A percentile compares a stretch with the other conserved stretches of the same genome.
phyloP scores from a whole-genome alignment of 1,140 invertebrate species.

The Ditylenchus dipsaci region DNA sequence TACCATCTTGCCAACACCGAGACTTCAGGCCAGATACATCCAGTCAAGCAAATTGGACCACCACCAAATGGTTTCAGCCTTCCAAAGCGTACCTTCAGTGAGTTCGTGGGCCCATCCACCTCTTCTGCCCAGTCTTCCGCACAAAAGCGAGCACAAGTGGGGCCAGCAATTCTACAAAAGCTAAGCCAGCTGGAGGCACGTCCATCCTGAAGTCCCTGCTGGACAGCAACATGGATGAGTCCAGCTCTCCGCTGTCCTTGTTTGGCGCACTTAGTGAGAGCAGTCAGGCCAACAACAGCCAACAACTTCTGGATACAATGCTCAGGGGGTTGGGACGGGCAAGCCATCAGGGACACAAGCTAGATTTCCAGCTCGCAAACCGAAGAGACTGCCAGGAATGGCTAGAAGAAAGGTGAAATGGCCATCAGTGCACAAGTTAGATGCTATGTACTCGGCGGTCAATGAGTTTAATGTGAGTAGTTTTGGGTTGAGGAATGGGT shows the following conservation, averaged over 20 bases:
- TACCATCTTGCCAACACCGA: not conserved
- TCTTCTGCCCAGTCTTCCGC: not conserved
- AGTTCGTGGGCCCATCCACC: not conserved
- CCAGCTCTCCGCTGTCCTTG: conserved; percentile 6
- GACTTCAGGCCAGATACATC: too few species aligned
- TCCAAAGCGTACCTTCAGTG: not conserved
- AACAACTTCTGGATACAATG: too few species aligned
- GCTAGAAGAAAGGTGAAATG: not conserved
- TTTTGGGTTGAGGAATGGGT: too few species aligned
- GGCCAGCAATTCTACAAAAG: not conserved
- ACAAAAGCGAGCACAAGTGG: not conserved
- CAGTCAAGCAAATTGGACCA: conserved; percentile 7
- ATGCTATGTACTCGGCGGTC: not conserved
- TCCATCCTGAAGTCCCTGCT: conserved; percentile 8
- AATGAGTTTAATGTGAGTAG: not conserved
- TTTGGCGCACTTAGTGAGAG: not conserved
- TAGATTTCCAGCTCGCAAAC: not conserved
- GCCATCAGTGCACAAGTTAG: not conserved
- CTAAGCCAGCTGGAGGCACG: not conserved
- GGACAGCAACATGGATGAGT: conserved; percentile 8
- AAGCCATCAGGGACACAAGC: not conserved
- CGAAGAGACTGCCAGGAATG: not conserved
- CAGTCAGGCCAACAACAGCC: not conserved
- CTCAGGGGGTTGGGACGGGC: too few species aligned
- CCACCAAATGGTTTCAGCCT: not conserved